Percentiles rank a stretch among this genome's conserved stretches.
These are phyloP conservation scores for human DNA, from an alignment of 2,113 vertebrate genomes.

Conservation along the genomic window DNA sequence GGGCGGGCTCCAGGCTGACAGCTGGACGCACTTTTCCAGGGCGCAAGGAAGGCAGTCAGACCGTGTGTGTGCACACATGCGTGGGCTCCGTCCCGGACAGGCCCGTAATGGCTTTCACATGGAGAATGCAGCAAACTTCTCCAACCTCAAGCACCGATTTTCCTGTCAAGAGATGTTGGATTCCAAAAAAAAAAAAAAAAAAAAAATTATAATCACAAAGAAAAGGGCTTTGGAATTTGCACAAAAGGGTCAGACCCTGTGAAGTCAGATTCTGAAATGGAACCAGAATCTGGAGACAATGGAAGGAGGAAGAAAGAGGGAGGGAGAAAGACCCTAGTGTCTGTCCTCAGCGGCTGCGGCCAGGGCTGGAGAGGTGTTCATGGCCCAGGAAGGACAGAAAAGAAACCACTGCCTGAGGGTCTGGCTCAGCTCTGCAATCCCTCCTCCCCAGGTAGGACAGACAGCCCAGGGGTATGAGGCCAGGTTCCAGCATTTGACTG, in stretches of 20 bases:
- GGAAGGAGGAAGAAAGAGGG: not conserved
- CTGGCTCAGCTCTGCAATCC: not conserved
- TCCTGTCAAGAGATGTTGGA: conserved; percentile 87
- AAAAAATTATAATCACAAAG: conserved; percentile 82
- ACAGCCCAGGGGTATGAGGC: not conserved
- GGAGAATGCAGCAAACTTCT: conserved; percentile 79
- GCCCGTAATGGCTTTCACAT: conserved; percentile 86
- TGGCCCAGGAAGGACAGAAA: not conserved
- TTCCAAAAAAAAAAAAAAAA: conserved; percentile 74
- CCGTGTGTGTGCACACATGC: conserved; percentile 30
- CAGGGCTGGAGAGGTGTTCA: fast-evolving
- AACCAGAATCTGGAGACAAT: conserved; percentile 76
- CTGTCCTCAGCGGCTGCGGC: not conserved
- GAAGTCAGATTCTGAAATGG: conserved; percentile 79
- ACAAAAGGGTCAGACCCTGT: conserved; percentile 81
- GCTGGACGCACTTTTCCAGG: conserved; percentile 83
- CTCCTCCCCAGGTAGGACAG: not conserved
- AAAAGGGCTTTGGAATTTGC: conserved; percentile 81
- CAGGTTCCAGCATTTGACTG: not conserved
- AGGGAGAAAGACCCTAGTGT: not conserved
- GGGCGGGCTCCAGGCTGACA: conserved; percentile 80
- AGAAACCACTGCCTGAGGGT: fast-evolving
- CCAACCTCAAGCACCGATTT: conserved; percentile 85
- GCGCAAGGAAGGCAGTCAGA: conserved; percentile 77
- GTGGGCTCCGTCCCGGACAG: not conserved